phyloP scores from a whole-genome alignment of 2,888 invertebrate genomes.

The Pegoplata infirma region DNA sequence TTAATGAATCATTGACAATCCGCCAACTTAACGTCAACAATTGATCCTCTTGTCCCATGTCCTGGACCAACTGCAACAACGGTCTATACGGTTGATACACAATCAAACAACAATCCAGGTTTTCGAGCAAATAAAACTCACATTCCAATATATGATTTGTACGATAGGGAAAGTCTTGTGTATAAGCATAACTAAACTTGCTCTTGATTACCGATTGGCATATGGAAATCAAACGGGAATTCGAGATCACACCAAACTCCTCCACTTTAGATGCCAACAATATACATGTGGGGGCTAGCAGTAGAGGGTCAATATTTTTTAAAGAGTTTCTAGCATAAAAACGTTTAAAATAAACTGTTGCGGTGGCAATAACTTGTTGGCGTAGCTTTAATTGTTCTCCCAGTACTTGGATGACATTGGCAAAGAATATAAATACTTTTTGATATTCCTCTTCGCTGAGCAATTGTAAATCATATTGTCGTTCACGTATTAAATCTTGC shows the following conservation, averaged over 20 bases:
- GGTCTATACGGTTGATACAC: constrained; percentile 98
- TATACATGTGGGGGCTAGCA: constrained; percentile 97
- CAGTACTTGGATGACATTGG: constrained; percentile 90
- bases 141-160: constrained; percentile 98
- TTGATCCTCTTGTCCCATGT: constrained; percentile 94
- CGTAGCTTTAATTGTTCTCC: constrained; percentile 97
- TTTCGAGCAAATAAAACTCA: constrained; percentile 98
- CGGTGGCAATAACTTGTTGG: constrained; percentile 99
- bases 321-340: constrained; percentile 98
- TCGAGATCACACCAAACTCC: constrained; percentile 99
- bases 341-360: constrained; percentile 98
- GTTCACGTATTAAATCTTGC: constrained; percentile 94
- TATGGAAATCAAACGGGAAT: constrained; percentile 94
- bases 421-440: constrained; percentile 98
- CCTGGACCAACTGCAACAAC: constrained; percentile 92
- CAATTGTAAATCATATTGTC: constrained; percentile 92
- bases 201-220: constrained; percentile 97
- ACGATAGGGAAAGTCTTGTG: constrained; percentile 94
- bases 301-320: constrained; percentile 97
- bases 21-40: constrained; percentile 95
- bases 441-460: constrained; percentile 98
- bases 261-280: constrained; percentile 99
- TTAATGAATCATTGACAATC: constrained; percentile 96
- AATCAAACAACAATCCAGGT: constrained; percentile 98
- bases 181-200: constrained; percentile 96